Conservation (phyloP, 2,113 vertebrate species). For the Zosterops hypoxanthus region DNA sequence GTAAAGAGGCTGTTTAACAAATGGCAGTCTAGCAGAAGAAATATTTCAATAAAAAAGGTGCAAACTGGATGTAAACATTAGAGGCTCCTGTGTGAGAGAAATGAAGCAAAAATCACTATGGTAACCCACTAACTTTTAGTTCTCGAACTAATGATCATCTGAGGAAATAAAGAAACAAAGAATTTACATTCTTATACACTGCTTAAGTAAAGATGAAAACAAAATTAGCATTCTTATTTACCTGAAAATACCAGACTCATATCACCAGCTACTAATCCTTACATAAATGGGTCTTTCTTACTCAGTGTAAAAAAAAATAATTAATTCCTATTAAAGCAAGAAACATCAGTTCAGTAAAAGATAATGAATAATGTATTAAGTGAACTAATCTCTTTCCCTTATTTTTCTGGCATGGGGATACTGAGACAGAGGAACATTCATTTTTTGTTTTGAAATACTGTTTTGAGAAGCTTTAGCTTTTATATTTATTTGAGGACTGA, state of each 20-base stretch:
- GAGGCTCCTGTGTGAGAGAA: slow-evolving; percentile 9
- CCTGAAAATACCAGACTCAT: background rate
- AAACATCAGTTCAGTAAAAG: background rate
- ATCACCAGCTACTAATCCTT: background rate
- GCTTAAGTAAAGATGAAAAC: background rate
- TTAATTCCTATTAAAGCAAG: background rate
- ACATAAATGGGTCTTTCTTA: background rate
- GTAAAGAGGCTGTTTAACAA: slow-evolving; percentile 10
- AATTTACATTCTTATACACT: background rate
- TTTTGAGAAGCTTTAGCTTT: background rate
- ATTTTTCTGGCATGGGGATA: background rate
- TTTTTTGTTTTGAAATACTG: background rate
- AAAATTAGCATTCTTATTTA: background rate
- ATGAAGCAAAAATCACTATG: slow-evolving; percentile 55
- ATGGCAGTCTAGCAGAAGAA: background rate
- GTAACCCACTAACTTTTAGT: slow-evolving; percentile 63
- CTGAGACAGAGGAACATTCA: background rate
- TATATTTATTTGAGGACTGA: background rate
- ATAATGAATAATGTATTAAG: background rate
- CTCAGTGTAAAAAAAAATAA: background rate
- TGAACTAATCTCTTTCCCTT: background rate
- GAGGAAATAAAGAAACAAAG: slow-evolving; percentile 43
- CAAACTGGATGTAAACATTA: slow-evolving; percentile 46
- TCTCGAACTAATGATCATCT: slow-evolving; percentile 8
- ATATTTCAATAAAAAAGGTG: slow-evolving; percentile 3